A percentile compares a stretch with the other conserved stretches of the same genome.
phyloP scores from a whole-genome alignment of 2,113 vertebrate species.

The Dasyurus viverrinus region DNA sequence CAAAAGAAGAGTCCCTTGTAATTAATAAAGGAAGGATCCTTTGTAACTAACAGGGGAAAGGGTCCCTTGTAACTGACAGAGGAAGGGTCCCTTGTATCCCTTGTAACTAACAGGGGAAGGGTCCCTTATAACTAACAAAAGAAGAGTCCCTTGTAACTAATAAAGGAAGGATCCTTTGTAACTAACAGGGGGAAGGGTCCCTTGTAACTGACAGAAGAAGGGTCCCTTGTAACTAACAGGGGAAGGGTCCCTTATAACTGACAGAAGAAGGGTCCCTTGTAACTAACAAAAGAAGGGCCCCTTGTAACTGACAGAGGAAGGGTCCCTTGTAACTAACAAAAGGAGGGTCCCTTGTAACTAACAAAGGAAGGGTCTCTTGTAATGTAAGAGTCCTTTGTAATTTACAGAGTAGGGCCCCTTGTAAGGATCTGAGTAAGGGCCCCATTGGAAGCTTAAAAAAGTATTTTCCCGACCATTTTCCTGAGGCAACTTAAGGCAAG shows the following conservation, averaged over 20 bases:
- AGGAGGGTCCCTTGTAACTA: too few species aligned
- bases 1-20: too few species aligned
- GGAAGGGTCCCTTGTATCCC: neutral
- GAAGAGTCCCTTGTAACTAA: neutral
- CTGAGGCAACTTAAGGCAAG: neutral
- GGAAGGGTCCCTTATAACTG: neutral
- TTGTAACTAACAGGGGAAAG: too few species aligned
- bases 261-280: neutral
- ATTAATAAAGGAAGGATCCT: too few species aligned
- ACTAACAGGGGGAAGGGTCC: neutral
- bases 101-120: neutral
- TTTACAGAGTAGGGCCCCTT: too few species aligned
- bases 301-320: neutral
- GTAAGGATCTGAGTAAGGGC: neutral
- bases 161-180: too few species aligned
- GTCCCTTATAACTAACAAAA: neutral
- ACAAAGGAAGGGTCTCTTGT: too few species aligned
- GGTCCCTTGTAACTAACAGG: neutral
- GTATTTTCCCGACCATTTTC: neutral
- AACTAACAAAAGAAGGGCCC: neutral
- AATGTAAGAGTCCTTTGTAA: too few species aligned
- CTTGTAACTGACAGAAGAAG: neutral
- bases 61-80: neutral
- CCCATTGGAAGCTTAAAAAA: neutral
- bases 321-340: too few species aligned